phyloP scores from a whole-genome alignment of 2,888 invertebrate species.

The Tetheella fluctuosa region DNA sequence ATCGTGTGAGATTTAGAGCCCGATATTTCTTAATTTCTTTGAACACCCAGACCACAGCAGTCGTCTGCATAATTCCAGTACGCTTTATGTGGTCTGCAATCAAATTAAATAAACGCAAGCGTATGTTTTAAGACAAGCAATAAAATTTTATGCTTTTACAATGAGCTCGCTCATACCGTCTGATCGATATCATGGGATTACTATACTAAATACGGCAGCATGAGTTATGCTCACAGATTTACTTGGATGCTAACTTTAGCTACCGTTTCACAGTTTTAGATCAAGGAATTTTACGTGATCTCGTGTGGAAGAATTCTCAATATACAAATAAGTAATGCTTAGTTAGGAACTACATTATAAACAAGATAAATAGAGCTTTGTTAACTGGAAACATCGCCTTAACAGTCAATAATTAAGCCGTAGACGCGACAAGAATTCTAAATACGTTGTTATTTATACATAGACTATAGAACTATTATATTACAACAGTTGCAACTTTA shows the following conservation, averaged over 20 bases:
- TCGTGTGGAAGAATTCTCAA: neutral
- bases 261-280: neutral
- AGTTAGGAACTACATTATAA: no score
- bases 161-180: constrained; percentile 16
- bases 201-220: constrained; percentile 8
- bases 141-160: constrained; percentile 29
- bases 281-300: neutral
- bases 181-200: constrained; percentile 7
- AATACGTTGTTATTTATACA: constrained; percentile 9
- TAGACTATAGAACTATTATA: constrained; percentile 1
- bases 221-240: constrained; percentile 13
- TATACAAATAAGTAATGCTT: neutral
- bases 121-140: constrained; percentile 19
- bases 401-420: constrained; percentile 19
- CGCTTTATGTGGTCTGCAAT: constrained; percentile 22
- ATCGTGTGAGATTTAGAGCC: neutral
- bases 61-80: constrained; percentile 18
- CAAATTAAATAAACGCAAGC: constrained; percentile 21
- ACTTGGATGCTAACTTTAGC: neutral
- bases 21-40: neutral
- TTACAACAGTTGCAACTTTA: constrained; percentile 50
- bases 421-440: constrained; percentile 19
- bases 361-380: neutral
- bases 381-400: constrained; percentile 5
- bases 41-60: constrained; percentile 14